Base-by-base conservation (phyloP, 2,797 vertebrate species). In the Oreortyx pictus region DNA sequence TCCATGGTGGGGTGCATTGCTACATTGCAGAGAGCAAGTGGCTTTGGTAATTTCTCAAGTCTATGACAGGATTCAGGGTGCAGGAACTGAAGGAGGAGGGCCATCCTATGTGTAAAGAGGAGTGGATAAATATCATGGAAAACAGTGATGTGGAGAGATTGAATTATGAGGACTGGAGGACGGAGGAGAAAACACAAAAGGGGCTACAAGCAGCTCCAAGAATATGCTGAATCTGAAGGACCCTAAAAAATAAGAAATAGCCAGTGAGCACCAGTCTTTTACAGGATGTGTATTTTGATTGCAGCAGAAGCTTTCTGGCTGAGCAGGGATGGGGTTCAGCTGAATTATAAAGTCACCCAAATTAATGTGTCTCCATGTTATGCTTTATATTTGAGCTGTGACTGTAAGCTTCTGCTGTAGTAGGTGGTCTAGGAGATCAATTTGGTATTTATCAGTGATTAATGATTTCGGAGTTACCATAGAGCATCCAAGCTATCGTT, bases 301-400 rank as follows among this genome's bases (percentile, higher is more conserved):
- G 20, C 0, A 1, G 35, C 6, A 66, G 33, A 74, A 71, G 18
- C 11, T 57, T 77, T 54, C 8, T 41, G 39, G 9, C 11, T 41
- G 39, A 86, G n/a, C 11, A 62, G 33, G 37, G 41, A 39, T 5
- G 29, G n/a, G 44, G 56, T 85, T 67, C 49, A 75, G 15, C 37
- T 78, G 35, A 75, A 3, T 0, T 0, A 33, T 31, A 68, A 70
- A 41, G 37, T 56, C n/a, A 33, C 4, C 15, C 24, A 41, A 52
- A 76, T 65, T 37, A 33, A 27, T 4, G 7, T 54, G 14, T 46
- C 35, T 71, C 8, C 33, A 3, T 25, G 15, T 65, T 65, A 72
- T 8, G 33, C 15, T 37, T 27, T 43, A 4, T 7, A 8, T 15
- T 10, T 44, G 29, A 68, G 11, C n/a, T 72, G 14, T 50, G 49